Evolutionary conservation across 2,888 invertebrate species (phyloP), one percentile per base, ranked within the genome.

Genomic region (Gastrophysa polygoni): DNA sequence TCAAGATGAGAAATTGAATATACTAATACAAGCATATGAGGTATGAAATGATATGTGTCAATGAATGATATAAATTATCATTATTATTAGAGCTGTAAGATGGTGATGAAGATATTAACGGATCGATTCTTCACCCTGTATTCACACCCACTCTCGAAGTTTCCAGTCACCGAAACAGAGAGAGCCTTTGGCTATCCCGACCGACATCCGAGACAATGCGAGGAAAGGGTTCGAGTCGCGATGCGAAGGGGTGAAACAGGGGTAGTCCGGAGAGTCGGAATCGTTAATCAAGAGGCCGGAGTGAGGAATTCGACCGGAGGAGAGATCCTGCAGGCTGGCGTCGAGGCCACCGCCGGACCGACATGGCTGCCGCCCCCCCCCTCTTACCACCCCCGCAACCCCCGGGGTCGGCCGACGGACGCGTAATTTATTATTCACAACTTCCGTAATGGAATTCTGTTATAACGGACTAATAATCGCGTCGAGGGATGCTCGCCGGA

Each of bases 281-380:
- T 78, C 77, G 77, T 77, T 77, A 77, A 78, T 78, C 77, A 78
- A 75, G 75, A 74, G 74, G 69, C 71, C 60, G 59, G 61, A 61
- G 67, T 59, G 63, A 57, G 67, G 65, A 66, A 66, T 66, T 66
- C 58, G 58, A 58, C 64, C 67, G 64, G 63, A 56, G 64, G 61
- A 63, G 74, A 71, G 72, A 61, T 66, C 64, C 66, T 62, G 68
- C 67, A 62, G 66, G 68, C 60, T 70, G 70, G 62, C 85, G 80
- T 84, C 86, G 80, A 85, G 85, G 0, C 71, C 71, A 69, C 80
- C 84, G 18, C 85, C 85, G 21, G 85, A 85, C 52, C 85, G 85
- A 66, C 80, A 85, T 70, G 85, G 85, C 85, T 85, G 83, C 81
- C 82, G 82, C 68, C 79, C 83, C 1, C 82, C 84, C 44, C 64